phyloP scores from a whole-genome alignment of 2,113 vertebrate species.

The Astur gentilis region DNA sequence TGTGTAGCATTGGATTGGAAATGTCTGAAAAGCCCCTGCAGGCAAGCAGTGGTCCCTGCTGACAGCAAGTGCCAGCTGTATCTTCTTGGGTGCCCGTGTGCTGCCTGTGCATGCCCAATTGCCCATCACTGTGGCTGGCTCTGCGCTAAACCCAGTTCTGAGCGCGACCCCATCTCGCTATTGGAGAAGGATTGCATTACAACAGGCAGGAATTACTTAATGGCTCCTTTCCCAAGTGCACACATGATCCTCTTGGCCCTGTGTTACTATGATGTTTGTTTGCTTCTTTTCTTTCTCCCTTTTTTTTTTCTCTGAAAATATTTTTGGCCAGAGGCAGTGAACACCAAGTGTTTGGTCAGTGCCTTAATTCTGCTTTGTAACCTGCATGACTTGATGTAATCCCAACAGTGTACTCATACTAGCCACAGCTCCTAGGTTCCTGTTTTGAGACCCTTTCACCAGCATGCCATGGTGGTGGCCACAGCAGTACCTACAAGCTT shows the following conservation, averaged over 20 bases:
- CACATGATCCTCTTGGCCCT: background rate
- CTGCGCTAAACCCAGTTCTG: background rate
- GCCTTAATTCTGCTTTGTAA: background rate
- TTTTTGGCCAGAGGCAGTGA: background rate
- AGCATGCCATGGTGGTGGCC: accelerated
- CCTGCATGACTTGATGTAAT: background rate
- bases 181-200: background rate
- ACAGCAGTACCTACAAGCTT: background rate
- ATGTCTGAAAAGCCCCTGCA: background rate
- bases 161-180: accelerated
- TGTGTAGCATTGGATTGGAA: background rate
- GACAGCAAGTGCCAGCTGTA: background rate
- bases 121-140: background rate
- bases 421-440: background rate
- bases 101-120: background rate
- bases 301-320: background rate
- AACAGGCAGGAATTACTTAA: background rate
- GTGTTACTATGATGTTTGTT: background rate
- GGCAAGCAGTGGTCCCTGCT: background rate
- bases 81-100: background rate
- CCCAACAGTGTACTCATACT: background rate
- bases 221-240: background rate
- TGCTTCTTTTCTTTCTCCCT: background rate
- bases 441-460: background rate
- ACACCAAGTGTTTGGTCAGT: background rate